A percentile compares a stretch with the other conserved stretches of the same genome.
phyloP scores from a whole-genome alignment of 2,888 invertebrate genomes.

The Spisula subtruncata region DNA sequence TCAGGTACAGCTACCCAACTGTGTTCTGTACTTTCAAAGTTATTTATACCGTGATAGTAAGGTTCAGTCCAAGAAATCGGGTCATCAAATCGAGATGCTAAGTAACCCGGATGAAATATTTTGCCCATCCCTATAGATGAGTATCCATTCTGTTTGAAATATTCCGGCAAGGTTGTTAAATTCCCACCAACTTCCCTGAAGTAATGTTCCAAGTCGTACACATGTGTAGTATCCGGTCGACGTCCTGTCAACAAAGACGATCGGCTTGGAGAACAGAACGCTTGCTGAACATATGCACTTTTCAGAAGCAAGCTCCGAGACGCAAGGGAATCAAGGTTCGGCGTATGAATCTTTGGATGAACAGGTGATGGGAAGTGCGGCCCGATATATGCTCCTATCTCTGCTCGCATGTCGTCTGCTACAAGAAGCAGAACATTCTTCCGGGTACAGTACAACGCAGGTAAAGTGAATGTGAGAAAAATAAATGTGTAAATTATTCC shows the following conservation, averaged over 20 bases:
- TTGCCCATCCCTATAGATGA: conserved; percentile 71
- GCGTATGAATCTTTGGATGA: conserved; percentile 73
- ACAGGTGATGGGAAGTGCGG: conserved; percentile 72
- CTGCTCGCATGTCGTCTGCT: conserved; percentile 70
- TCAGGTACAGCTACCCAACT: conserved; percentile 75
- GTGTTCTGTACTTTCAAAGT: conserved; percentile 93
- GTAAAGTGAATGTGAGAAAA: background rate
- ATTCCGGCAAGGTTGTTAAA: conserved; percentile 74
- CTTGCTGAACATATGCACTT: conserved; percentile 73
- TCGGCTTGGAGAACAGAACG: conserved; percentile 71
- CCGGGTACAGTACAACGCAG: background rate
- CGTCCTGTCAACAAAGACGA: conserved; percentile 73
- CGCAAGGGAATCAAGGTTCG: conserved; percentile 75
- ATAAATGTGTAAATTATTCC: background rate
- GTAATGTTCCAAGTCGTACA: conserved; percentile 59
- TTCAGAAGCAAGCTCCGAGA: conserved; percentile 70
- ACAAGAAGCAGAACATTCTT: conserved; percentile 66
- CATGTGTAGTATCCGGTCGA: conserved; percentile 76
- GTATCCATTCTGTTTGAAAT: conserved; percentile 74
- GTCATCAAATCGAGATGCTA: conserved; percentile 59
- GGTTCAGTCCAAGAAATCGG: conserved; percentile 75
- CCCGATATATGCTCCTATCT: conserved; percentile 71
- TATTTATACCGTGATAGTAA: conserved; percentile 76
- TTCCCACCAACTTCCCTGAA: conserved; percentile 73
- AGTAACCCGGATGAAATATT: conserved; percentile 67